These are phyloP conservation scores for Troides oblongomaculatus DNA, from an alignment of 2,888 invertebrate genomes.

Conservation along the genomic window DNA sequence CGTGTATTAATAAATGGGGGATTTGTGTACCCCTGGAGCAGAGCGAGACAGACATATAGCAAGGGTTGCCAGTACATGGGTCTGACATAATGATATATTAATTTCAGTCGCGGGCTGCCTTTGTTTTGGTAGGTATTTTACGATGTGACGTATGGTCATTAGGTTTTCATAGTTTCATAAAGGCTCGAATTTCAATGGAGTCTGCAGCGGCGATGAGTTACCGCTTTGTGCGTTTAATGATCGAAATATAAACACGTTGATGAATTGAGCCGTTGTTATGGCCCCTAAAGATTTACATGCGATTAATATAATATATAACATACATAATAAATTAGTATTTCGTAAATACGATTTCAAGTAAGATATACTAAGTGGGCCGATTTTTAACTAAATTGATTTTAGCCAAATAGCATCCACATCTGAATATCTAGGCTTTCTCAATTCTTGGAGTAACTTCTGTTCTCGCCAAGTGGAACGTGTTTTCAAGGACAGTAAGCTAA, in stretches of 20 bases:
- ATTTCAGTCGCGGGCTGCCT: slow-evolving; percentile 75
- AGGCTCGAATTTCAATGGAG: slow-evolving; percentile 62
- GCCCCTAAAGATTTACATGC: slow-evolving; percentile 13
- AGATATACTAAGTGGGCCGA: too few relatives aligned
- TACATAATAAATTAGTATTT: too few relatives aligned
- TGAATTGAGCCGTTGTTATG: slow-evolving; percentile 51
- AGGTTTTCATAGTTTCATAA: slow-evolving; percentile 79
- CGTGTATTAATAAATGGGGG: too few relatives aligned
- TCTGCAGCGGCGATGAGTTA: slow-evolving; percentile 45
- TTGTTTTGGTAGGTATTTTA: slow-evolving; percentile 79
- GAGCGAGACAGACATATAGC: slow-evolving; percentile 42
- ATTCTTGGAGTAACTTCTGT: too few relatives aligned
- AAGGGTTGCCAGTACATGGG: slow-evolving; percentile 56
- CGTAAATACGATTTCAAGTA: too few relatives aligned
- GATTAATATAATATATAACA: background rate
- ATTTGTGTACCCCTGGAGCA: slow-evolving; percentile 26
- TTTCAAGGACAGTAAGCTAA: too few relatives aligned
- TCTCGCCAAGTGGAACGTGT: too few relatives aligned
- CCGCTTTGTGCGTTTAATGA: slow-evolving; percentile 70
- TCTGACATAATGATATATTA: slow-evolving; percentile 80
- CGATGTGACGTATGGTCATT: slow-evolving; percentile 77
- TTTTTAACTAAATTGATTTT: too few relatives aligned
- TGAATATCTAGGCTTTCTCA: too few relatives aligned
- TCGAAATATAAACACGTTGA: slow-evolving; percentile 52
- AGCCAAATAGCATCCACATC: too few relatives aligned